These are phyloP conservation scores for Microctenopoma steveboyesi DNA, from an alignment of 2,797 vertebrate genomes.

Conservation along the genomic window DNA sequence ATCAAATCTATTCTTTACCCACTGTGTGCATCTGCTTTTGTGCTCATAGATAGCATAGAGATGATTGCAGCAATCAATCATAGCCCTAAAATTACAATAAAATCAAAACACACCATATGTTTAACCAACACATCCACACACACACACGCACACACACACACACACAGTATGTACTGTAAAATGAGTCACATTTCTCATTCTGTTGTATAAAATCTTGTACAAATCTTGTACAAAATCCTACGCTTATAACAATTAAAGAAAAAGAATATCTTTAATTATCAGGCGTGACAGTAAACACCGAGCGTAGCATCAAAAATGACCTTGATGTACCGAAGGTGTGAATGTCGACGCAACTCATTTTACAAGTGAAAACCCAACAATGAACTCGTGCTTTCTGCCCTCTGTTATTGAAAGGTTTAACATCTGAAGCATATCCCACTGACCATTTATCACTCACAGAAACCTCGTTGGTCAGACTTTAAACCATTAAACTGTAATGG, in stretches of 20 bases:
- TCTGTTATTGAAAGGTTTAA: slow-evolving; percentile 7
- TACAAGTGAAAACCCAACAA: slow-evolving; percentile 17
- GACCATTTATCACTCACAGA: slow-evolving; percentile 41
- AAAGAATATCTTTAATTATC: slow-evolving; percentile 38
- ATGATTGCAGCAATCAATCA: slow-evolving; percentile 77
- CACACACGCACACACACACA: slow-evolving; percentile 26
- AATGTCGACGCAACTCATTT: slow-evolving; percentile 12
- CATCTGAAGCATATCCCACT: slow-evolving; percentile 25
- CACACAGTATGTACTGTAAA: slow-evolving; percentile 37
- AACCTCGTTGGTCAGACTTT: slow-evolving; percentile 5
- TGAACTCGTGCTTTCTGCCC: not conserved
- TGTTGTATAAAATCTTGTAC: slow-evolving; percentile 59
- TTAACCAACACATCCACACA: slow-evolving; percentile 20
- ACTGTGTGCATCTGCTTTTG: slow-evolving; percentile 75
- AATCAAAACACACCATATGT: slow-evolving; percentile 47
- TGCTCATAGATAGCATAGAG: slow-evolving; percentile 77
- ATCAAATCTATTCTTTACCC: slow-evolving; percentile 48
- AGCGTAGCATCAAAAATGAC: slow-evolving; percentile 16
- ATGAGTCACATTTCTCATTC: slow-evolving; percentile 60
- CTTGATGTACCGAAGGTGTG: slow-evolving; percentile 11
- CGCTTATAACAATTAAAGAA: slow-evolving; percentile 49
- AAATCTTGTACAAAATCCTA: slow-evolving; percentile 52
- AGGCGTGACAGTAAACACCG: slow-evolving; percentile 45
- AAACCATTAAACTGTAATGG: not conserved
- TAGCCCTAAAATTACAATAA: slow-evolving; percentile 70